Percentiles rank a stretch among this genome's conserved stretches.
Evolutionary conservation across 2,113 vertebrate genomes (phyloP).

Genomic region (Serinus canaria): DNA sequence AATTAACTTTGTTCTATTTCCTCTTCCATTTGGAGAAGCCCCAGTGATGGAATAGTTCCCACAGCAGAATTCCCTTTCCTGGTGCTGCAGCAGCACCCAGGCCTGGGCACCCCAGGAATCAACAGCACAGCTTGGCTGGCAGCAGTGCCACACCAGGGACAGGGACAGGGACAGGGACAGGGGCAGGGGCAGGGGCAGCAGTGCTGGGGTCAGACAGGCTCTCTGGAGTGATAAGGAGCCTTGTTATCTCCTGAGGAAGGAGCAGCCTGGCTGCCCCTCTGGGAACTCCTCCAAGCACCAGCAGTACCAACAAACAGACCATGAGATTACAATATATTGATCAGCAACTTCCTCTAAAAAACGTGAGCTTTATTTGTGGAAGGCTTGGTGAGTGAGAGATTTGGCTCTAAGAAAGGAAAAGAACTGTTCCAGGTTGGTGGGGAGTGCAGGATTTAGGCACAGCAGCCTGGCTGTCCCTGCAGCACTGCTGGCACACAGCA

Average conservation of each 20-base stretch:
- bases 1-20: background rate
- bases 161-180: background rate
- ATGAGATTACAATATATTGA: rapidly evolving
- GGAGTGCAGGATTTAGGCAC: background rate
- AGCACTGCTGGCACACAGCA: rapidly evolving
- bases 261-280: rapidly evolving
- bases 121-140: background rate
- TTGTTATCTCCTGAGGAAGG: background rate
- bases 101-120: background rate
- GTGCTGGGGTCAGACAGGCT: background rate
- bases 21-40: background rate
- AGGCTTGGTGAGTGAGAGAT: background rate
- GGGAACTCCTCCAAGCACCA: background rate
- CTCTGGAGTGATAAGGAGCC: background rate
- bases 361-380: background rate
- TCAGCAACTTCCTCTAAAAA: background rate
- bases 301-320: background rate
- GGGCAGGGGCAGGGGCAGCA: background rate
- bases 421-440: background rate
- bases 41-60: background rate
- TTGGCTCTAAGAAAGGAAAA: background rate
- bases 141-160: background rate
- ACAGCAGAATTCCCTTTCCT: background rate
- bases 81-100: background rate
- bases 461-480: background rate